These are phyloP conservation scores for Nestor notabilis DNA, from an alignment of 2,113 vertebrate species.

Conservation along the genomic window DNA sequence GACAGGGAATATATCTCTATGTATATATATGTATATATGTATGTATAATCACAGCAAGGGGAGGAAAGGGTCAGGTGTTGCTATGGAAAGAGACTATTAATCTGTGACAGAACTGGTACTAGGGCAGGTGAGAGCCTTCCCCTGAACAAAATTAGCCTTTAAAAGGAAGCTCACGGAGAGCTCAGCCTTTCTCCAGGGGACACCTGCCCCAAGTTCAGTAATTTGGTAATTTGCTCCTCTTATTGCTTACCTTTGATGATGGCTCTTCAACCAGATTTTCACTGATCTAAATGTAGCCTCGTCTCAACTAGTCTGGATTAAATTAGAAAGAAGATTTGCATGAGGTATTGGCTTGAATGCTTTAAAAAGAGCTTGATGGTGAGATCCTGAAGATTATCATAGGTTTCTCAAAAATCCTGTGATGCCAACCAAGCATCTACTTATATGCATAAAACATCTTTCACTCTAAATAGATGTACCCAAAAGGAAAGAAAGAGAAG, in stretches of 20 bases:
- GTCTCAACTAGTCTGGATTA: neutral
- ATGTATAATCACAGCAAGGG: constrained; percentile 28
- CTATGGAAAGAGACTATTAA: constrained; percentile 45
- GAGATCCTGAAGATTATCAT: neutral
- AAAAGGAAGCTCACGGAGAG: neutral
- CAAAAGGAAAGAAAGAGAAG: neutral
- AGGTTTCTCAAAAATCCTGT: neutral
- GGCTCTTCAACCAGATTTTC: neutral
- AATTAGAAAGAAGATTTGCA: neutral
- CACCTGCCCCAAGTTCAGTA: neutral
- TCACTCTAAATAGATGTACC: neutral
- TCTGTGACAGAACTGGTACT: neutral
- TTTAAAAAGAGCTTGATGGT: neutral
- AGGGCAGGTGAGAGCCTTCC: neutral
- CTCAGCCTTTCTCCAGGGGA: neutral
- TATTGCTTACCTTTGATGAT: neutral
- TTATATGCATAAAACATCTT: neutral
- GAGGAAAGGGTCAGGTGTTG: constrained; percentile 44
- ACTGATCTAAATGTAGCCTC: neutral
- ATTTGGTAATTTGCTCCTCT: neutral
- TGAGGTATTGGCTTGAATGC: neutral
- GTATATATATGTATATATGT: constrained; percentile 11
- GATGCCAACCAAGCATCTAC: neutral
- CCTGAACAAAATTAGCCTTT: neutral
- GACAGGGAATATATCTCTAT: neutral